phyloP scores from a whole-genome alignment of 2,797 vertebrate species.

The Hydrolagus colliei region DNA sequence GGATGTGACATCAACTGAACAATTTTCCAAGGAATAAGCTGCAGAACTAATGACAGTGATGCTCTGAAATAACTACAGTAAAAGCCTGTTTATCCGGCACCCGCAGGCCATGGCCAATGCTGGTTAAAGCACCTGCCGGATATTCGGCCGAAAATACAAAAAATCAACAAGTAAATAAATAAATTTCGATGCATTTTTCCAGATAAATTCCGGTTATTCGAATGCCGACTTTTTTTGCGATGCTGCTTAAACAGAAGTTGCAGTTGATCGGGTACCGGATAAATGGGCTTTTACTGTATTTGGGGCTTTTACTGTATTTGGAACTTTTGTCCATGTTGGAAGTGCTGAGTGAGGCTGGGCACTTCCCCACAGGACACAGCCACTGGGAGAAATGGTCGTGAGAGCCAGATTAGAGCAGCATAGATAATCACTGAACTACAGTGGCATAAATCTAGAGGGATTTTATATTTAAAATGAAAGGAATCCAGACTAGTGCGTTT shows the following conservation, averaged over 20 bases:
- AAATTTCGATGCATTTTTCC: neutral
- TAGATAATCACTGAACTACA: constrained; percentile 33
- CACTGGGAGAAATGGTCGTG: neutral
- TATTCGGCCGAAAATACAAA: too few relatives aligned
- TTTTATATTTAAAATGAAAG: constrained; percentile 25
- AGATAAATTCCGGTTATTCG: too few relatives aligned
- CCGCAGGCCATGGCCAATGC: too few relatives aligned
- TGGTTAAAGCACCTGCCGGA: too few relatives aligned
- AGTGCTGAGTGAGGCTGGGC: neutral
- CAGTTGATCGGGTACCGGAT: too few relatives aligned
- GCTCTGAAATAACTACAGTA: too few relatives aligned
- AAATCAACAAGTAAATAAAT: neutral
- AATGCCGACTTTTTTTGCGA: too few relatives aligned
- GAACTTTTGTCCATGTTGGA: neutral
- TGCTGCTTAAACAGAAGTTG: too few relatives aligned
- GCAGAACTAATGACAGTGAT: too few relatives aligned
- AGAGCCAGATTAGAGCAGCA: neutral
- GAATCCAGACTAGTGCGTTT: constrained; percentile 40
- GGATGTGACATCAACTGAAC: neutral
- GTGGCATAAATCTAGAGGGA: constrained; percentile 35
- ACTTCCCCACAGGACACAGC: too few relatives aligned
- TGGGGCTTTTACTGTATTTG: neutral
- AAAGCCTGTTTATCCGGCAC: too few relatives aligned
- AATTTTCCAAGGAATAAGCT: too few relatives aligned
- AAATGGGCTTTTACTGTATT: neutral